Evolutionary conservation across 2,888 invertebrate species (phyloP).

Genomic region (Phyllotreta cruciferae): DNA sequence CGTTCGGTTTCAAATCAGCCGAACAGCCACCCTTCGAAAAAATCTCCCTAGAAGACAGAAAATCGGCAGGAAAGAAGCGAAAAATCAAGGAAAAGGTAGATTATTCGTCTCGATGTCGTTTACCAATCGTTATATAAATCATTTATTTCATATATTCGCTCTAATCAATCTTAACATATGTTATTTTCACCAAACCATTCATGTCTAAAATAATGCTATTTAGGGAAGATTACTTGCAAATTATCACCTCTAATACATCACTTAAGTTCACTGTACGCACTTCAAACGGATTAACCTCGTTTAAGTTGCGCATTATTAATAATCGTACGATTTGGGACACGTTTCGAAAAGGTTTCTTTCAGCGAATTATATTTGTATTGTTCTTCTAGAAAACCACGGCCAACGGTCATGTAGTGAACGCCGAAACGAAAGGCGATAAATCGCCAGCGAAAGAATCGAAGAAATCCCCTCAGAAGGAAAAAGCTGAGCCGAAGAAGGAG

Average conservation of each 20-base stretch:
- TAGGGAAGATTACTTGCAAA: neutral
- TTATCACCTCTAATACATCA: neutral
- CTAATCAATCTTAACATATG: constrained; percentile 27
- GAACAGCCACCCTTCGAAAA: constrained; percentile 82
- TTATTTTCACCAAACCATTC: neutral
- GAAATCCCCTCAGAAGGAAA: constrained; percentile 63
- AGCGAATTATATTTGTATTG: constrained; percentile 10
- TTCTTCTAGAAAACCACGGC: constrained; percentile 66
- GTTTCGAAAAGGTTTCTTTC: neutral
- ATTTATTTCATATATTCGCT: constrained; percentile 11
- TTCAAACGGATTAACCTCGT: neutral
- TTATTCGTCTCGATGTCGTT: constrained; percentile 1
- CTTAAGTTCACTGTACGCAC: neutral
- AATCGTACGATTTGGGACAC: neutral
- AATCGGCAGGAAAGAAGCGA: constrained; percentile 72
- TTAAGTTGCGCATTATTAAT: neutral
- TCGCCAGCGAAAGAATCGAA: constrained; percentile 63
- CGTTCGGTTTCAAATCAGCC: constrained; percentile 51
- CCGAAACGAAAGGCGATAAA: constrained; percentile 65
- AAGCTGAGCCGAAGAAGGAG: constrained; percentile 54
- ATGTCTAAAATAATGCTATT: neutral
- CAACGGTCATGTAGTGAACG: constrained; percentile 68
- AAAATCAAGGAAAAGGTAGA: constrained; percentile 76
- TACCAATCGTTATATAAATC: neutral
- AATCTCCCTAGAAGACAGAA: constrained; percentile 72